Percentiles rank a stretch among this genome's conserved stretches.
Conservation (phyloP, 2,113 vertebrate species). For the Lampris megalopsis region DNA sequence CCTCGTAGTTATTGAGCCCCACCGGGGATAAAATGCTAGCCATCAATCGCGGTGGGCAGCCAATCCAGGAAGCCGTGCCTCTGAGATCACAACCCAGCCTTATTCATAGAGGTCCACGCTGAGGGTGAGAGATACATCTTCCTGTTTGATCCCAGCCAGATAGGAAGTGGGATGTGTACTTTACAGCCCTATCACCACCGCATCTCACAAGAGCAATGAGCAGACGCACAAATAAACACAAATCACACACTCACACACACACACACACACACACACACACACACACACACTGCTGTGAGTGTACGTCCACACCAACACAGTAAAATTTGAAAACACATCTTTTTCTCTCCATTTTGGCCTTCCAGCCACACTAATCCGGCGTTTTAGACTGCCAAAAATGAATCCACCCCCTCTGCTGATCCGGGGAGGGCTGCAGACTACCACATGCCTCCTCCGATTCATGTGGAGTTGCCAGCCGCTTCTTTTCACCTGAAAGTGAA, state of each 20-base stretch:
- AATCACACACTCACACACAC: constrained; percentile 4
- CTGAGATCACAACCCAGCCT: constrained; percentile 8
- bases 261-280: constrained; percentile 6
- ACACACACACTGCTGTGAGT: background rate
- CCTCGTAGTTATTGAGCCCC: constrained; percentile 36
- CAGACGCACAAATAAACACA: constrained; percentile 45
- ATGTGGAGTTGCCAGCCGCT: no score
- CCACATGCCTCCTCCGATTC: no score
- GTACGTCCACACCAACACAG: background rate
- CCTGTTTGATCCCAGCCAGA: constrained; percentile 33
- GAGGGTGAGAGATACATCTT: constrained; percentile 23
- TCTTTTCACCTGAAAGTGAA: no score
- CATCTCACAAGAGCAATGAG: constrained; percentile 41
- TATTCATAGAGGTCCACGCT: background rate
- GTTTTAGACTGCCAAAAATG: background rate
- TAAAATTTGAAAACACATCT: no score
- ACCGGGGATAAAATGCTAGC: constrained; percentile 17
- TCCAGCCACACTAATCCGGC: background rate
- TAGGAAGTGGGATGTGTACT: constrained; percentile 20
- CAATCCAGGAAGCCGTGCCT: constrained; percentile 24
- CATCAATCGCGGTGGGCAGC: constrained; percentile 44
- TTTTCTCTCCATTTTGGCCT: no score
- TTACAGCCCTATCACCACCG: constrained; percentile 3
- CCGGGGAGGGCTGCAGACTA: no score
- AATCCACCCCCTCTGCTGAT: background rate